phyloP scores from a whole-genome alignment of 1,140 invertebrate genomes.

The Musca domestica region DNA sequence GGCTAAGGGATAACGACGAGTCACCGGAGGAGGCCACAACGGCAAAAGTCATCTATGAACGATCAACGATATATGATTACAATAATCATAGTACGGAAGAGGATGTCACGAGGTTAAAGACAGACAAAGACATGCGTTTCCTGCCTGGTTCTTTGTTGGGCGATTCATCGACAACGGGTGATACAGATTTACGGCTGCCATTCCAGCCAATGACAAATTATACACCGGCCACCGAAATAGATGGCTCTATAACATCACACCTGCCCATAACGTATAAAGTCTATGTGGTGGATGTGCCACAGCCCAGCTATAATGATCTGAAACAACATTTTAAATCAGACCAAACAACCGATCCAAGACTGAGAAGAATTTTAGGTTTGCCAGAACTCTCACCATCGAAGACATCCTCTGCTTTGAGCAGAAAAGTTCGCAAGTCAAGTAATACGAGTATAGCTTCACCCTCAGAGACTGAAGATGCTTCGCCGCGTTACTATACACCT shows the following conservation, averaged over 20 bases:
- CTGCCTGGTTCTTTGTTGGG: not conserved
- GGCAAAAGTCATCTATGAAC: conserved; percentile 28
- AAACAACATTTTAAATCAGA: conserved; percentile 69
- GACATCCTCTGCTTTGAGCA: conserved; percentile 16
- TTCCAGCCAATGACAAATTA: conserved; percentile 77
- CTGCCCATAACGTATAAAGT: conserved; percentile 67
- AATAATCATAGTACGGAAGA: conserved; percentile 28
- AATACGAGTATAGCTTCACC: conserved; percentile 26
- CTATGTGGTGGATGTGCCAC: conserved; percentile 65
- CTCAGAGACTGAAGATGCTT: conserved; percentile 13
- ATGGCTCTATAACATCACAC: conserved; percentile 75
- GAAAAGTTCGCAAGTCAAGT: conserved; percentile 19
- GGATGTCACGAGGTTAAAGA: conserved; percentile 27
- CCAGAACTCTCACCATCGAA: conserved; percentile 30
- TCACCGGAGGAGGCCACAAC: not conserved
- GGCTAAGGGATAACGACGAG: conserved; percentile 26
- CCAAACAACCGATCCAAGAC: conserved; percentile 69
- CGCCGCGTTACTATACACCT: conserved; percentile 27
- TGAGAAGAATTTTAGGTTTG: conserved; percentile 69
- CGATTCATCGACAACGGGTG: conserved; percentile 52
- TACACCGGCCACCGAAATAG: conserved; percentile 79
- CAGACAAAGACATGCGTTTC: conserved; percentile 30
- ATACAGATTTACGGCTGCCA: conserved; percentile 73
- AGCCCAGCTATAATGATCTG: conserved; percentile 71
- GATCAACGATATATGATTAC: conserved; percentile 44